Conservation (phyloP, 2,113 vertebrate species). For the Chamaetylas fuelleborni region DNA sequence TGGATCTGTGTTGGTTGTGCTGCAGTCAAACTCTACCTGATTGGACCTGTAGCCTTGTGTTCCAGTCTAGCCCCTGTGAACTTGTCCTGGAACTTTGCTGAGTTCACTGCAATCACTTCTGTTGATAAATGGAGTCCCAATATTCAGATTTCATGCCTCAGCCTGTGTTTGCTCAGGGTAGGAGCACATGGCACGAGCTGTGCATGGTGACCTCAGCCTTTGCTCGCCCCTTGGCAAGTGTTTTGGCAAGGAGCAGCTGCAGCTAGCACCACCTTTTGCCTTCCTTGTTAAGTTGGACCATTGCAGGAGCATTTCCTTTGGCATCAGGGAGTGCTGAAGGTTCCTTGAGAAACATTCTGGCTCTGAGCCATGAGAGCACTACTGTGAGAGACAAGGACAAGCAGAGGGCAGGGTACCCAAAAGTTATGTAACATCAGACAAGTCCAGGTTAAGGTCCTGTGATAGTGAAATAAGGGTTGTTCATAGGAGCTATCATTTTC, state of each 20-base stretch:
- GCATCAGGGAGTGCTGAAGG: neutral
- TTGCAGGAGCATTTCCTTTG: neutral
- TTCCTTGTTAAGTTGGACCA: neutral
- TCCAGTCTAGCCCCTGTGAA: neutral
- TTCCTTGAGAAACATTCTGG: neutral
- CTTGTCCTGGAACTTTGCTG: neutral
- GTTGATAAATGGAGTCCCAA: neutral
- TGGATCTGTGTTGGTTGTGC: neutral
- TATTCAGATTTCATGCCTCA: neutral
- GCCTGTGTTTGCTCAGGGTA: accelerated
- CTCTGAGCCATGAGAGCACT: neutral
- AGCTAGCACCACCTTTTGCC: neutral
- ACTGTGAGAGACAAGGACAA: neutral
- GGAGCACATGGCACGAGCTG: neutral
- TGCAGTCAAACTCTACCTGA: neutral
- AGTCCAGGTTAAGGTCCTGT: neutral
- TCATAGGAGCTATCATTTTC: neutral
- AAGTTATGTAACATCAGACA: neutral
- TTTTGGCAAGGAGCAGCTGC: neutral
- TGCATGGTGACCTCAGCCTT: neutral
- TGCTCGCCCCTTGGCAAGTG: neutral
- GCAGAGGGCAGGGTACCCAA: neutral
- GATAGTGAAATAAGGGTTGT: neutral
- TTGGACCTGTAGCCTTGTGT: neutral
- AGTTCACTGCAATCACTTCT: neutral